phyloP scores from a whole-genome alignment of 2,797 vertebrate genomes.

The Spinibarbus caldwelli region DNA sequence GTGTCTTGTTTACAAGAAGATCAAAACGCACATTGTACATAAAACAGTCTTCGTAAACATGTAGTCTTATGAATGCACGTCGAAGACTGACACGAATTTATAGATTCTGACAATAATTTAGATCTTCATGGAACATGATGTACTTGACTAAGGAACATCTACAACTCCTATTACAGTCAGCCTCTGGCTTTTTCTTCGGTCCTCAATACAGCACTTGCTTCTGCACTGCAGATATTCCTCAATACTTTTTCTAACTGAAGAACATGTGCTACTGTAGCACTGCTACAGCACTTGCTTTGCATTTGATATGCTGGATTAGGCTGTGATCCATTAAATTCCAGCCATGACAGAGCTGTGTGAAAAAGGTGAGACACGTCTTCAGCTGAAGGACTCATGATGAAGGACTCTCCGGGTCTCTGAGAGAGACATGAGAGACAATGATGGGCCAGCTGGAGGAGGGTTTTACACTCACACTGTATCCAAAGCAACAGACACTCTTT shows the following conservation, averaged over 20 bases:
- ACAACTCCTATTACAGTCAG: not conserved
- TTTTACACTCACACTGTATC: conserved; percentile 15
- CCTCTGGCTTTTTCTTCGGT: not conserved
- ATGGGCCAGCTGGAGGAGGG: conserved; percentile 9
- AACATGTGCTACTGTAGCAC: conserved; percentile 9
- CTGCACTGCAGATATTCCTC: conserved; percentile 6
- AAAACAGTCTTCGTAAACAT: too few species aligned
- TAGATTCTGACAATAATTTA: not conserved
- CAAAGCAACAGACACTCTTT: conserved; percentile 21
- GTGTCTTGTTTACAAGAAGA: too few species aligned
- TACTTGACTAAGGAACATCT: not conserved
- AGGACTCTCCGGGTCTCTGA: conserved; percentile 27
- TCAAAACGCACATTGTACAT: too few species aligned
- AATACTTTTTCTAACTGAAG: conserved; percentile 1
- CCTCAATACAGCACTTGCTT: not conserved
- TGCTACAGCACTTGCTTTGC: conserved; percentile 24
- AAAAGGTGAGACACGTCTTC: conserved; percentile 29
- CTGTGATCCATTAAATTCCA: conserved; percentile 38
- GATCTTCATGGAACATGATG: not conserved
- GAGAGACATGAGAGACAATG: conserved; percentile 37
- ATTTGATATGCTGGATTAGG: conserved; percentile 40
- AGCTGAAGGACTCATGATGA: conserved; percentile 46
- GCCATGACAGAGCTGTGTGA: conserved; percentile 33
- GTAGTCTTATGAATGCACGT: too few species aligned
- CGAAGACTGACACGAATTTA: too few species aligned